phyloP scores from a whole-genome alignment of 2,888 invertebrate species.

The Eupithecia dodoneata region DNA sequence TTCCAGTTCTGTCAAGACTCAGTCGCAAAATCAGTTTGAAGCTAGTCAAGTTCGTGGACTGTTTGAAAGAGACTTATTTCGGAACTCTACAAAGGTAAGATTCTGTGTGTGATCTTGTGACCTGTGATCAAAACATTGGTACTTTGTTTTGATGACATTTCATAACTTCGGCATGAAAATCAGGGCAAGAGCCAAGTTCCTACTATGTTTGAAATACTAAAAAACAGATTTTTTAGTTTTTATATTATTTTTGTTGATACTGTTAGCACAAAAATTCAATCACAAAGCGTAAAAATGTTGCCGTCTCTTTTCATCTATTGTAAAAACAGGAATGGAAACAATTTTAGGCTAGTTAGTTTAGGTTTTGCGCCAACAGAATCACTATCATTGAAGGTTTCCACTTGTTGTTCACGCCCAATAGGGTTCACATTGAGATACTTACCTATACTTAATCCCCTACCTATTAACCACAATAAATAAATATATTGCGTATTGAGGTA shows the following conservation, averaged over 20 bases:
- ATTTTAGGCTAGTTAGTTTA: not conserved
- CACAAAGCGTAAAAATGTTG: not conserved
- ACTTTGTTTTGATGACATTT: not conserved
- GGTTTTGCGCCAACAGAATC: too few species aligned
- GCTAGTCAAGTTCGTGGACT: slow-evolving; percentile 91
- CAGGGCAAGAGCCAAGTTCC: not conserved
- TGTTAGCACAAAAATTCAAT: not conserved
- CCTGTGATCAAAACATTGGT: not conserved
- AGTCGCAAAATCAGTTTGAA: slow-evolving; percentile 91
- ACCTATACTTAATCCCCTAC: too few species aligned
- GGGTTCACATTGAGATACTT: too few species aligned
- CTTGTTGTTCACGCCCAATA: too few species aligned
- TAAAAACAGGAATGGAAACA: not conserved
- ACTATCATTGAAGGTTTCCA: not conserved
- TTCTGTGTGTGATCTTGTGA: not conserved
- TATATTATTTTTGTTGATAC: too few species aligned
- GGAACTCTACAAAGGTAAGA: slow-evolving; percentile 90
- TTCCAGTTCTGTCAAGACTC: slow-evolving; percentile 87
- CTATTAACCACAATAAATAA: too few species aligned
- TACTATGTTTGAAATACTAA: not conserved
- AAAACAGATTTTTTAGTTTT: not conserved
- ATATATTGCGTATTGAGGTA: too few species aligned
- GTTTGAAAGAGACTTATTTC: slow-evolving; percentile 91
- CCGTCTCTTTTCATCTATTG: not conserved
- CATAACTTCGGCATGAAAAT: not conserved